Base-by-base conservation (phyloP, 37 sponge, comb jelly and placozoan species). In the Diacarnus erythraeanus region DNA sequence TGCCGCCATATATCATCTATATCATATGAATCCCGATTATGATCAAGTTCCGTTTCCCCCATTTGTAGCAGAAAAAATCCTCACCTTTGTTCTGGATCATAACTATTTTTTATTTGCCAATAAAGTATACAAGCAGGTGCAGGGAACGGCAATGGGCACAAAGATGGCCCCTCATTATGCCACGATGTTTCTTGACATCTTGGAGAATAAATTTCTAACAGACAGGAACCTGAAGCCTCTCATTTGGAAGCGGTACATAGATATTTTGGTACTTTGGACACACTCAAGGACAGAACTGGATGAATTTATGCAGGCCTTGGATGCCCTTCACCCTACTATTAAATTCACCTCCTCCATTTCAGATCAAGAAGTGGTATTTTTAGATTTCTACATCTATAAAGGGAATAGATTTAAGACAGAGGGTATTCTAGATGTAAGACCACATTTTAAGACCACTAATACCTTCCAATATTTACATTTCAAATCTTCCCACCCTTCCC, bases 111-210 rank as follows among this genome's bases (percentile, higher is more conserved):
- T 18, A 17, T 81, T 81, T 44, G 60, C 29, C 26, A 39, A 56
- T 30, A 51, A 81, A 29, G 27, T 15, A 15, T 81, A 57, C 74
- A 73, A 34, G 57, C 82, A 81, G 74, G 22, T 59, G 23, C 72
- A 71, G 23, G 82, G 82, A 3, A 71, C 58, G 30, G 74, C 82
- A 17, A 77, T 77, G 82, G 82, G 74, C 21, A 81, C 82, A 2
- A 69, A 71, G 57, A 69, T 81, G 71, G 59, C 82, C 72, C 76
- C 18, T 74, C 76, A 12, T 44, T 81, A 74, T 39, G 71, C 29
- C 23, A 47, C 43, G 29, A n/a, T n/a, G n/a, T n/a, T n/a, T n/a
- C n/a, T n/a, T n/a, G n/a, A n/a, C n/a, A n/a, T n/a, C n/a, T n/a
- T 81, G 21, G 74, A 71, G 74, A 41, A 18, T 76, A 21, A 71